A percentile compares a stretch with the other conserved stretches of the same genome.
Evolutionary conservation across 1,140 invertebrate species (phyloP).

Genomic region (Musca vetustissima): DNA sequence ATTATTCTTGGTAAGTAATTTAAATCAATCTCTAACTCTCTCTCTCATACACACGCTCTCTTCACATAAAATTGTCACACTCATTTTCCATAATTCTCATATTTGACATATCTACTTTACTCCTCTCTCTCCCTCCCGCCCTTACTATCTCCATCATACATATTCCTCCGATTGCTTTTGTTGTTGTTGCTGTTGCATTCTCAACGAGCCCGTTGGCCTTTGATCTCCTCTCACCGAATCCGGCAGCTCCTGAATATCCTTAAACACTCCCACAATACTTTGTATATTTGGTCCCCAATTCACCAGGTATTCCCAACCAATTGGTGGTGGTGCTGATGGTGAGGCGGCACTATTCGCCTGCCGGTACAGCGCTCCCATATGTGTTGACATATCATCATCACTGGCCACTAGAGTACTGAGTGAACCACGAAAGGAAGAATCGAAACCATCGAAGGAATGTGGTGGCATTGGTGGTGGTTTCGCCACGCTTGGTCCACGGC

Average conservation of each 20-base stretch:
- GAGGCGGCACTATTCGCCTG: slow-evolving; percentile 76
- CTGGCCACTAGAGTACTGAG: slow-evolving; percentile 89
- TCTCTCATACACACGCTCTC: too few relatives aligned
- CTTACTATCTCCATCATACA: slow-evolving; percentile 60
- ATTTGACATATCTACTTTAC: neutral
- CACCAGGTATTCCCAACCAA: slow-evolving; percentile 91
- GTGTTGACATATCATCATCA: slow-evolving; percentile 82
- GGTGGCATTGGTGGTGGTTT: slow-evolving; percentile 65
- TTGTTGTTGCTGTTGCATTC: slow-evolving; percentile 66
- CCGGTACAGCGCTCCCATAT: slow-evolving; percentile 72
- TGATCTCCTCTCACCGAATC: slow-evolving; percentile 69
- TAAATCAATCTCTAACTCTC: neutral
- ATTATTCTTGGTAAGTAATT: too few relatives aligned
- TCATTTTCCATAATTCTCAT: neutral
- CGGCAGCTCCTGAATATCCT: slow-evolving; percentile 92
- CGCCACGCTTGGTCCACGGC: slow-evolving; percentile 49
- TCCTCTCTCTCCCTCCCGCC: neutral
- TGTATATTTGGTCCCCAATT: slow-evolving; percentile 97
- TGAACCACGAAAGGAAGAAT: slow-evolving; percentile 90
- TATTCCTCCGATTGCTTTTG: slow-evolving; percentile 80
- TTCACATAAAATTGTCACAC: neutral
- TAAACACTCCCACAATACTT: slow-evolving; percentile 91
- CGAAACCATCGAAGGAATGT: slow-evolving; percentile 86
- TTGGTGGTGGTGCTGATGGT: slow-evolving; percentile 65
- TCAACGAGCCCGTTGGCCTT: slow-evolving; percentile 60